Evolutionary conservation across 1,140 invertebrate genomes (phyloP).

Genomic region (Orussus abietinus): DNA sequence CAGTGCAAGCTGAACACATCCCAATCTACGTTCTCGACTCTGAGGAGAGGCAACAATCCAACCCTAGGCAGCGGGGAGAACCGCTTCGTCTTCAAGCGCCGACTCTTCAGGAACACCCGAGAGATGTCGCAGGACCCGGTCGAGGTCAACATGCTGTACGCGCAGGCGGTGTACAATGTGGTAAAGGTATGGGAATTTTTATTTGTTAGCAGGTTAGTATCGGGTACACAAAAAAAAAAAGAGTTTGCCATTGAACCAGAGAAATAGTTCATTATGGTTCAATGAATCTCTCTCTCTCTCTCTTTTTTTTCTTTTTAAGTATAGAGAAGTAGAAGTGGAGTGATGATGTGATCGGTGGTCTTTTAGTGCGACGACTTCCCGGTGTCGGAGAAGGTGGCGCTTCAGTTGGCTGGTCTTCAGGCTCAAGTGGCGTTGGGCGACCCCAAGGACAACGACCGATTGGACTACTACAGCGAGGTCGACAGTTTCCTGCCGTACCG

Average conservation of each 20-base stretch:
- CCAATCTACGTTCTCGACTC: constrained; percentile 55
- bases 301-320: too few species aligned
- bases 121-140: constrained; percentile 95
- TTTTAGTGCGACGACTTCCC: constrained; percentile 88
- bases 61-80: constrained; percentile 81
- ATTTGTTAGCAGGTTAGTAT: too few species aligned
- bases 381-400: constrained; percentile 88
- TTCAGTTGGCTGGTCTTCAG: constrained; percentile 90
- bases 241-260: too few species aligned
- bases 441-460: constrained; percentile 65
- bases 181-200: constrained; percentile 70
- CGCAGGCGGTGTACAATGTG: constrained; percentile 91
- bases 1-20: constrained; percentile 61
- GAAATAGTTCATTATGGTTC: too few species aligned
- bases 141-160: constrained; percentile 91
- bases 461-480: constrained; percentile 77
- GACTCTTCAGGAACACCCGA: constrained; percentile 80
- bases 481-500: constrained; percentile 76
- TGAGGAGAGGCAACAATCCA: constrained; percentile 55
- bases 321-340: too few species aligned
- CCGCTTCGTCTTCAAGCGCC: constrained; percentile 87
- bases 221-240: too few species aligned
- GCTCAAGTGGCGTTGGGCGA: constrained; percentile 90
- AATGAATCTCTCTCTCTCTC: too few species aligned
- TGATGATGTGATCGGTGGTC: too few species aligned